Evolutionary conservation across 2,888 invertebrate genomes (phyloP), one percentile per base, ranked within the genome.

Genomic region (Axea sp.): DNA sequence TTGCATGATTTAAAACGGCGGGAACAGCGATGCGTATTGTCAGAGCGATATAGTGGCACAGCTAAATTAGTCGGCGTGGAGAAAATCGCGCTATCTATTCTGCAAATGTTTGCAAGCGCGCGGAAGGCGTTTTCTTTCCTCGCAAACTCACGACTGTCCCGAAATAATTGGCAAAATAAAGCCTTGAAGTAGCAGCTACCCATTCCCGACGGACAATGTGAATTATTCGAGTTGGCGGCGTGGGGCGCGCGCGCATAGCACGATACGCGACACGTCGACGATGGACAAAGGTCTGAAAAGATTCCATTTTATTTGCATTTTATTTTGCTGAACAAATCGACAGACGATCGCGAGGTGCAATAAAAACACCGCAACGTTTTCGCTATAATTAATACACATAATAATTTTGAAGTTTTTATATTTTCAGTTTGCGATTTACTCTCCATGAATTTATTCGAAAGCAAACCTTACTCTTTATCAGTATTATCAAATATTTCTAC

Each of bases 131-230:
- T 86, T 87, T 87, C 87, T 87, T 87, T 87, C 86, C 86, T 81
- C 82, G 79, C 82, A 76, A 62, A 78, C 81, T 77, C 67, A 77
- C 77, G 79, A 79, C 78, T 77, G 78, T 81, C 85, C 87, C 85
- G 81, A 87, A 87, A 87, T 87, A 87, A 87, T 87, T 86, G 84
- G 81, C 86, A 87, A 87, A 87, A 87, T 82, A 84, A 87, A 85
- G 80, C 80, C 80, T 75, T 81, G 79, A 80, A 84, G 83, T 78
- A 73, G 83, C 68, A 78, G 69, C 81, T 76, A 82, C 82, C 68
- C 84, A 83, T 84, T 82, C 83, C 81, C 84, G 84, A 85, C 87
- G 85, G 86, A 87, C 87, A 87, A 87, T 87, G 87, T 86, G 85
- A 87, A 87, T 87, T 87, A 87, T 87, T 87, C 83, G 86, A 86